Evolutionary conservation across 2,888 invertebrate species (phyloP), one percentile per base, ranked within the genome.

Genomic region (Tenthredo amoena): DNA sequence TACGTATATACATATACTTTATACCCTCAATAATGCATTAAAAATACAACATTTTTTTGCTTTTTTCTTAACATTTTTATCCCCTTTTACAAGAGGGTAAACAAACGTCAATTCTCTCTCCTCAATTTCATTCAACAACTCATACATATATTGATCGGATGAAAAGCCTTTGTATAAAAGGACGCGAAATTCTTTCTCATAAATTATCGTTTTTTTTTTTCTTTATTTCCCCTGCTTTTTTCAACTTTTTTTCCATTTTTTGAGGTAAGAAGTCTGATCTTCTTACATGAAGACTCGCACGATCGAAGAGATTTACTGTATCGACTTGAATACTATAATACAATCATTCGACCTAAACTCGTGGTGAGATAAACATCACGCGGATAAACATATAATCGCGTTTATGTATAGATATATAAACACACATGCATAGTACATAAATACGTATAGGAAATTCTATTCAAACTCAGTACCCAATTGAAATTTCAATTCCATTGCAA

Each of bases 321-420:
- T 55, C 18, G n/a, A n/a, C n/a, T 55, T n/a, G 55, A n/a, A 55
- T 55, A 55, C n/a, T 55, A 55, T 55, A 55, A 15, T n/a, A 26
- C n/a, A n/a, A 55, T 55, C n/a, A 55, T 55, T 55, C 55, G 55
- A n/a, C n/a, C n/a, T 55, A 55, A 55, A n/a, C 55, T 55, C n/a
- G n/a, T n/a, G 7, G 55, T 6, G n/a, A n/a, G 55, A 55, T 55
- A 55, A 55, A 55, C n/a, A 55, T n/a, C 55, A n/a, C 55, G 55
- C n/a, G 55, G n/a, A 55, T 55, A 55, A 55, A 55, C n/a, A n/a
- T 7, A 55, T n/a, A 55, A n/a, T 55, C n/a, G 7, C 55, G 7
- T n/a, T 7, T n/a, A 7, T 55, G 47, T 47, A 47, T 43, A 43
- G 12, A 3, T 12, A 50, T 6, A 55, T n/a, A 55, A 55, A n/a